Base-by-base conservation (phyloP, 1,140 invertebrate genomes). In the Pseudomyrmex dendroicus region DNA sequence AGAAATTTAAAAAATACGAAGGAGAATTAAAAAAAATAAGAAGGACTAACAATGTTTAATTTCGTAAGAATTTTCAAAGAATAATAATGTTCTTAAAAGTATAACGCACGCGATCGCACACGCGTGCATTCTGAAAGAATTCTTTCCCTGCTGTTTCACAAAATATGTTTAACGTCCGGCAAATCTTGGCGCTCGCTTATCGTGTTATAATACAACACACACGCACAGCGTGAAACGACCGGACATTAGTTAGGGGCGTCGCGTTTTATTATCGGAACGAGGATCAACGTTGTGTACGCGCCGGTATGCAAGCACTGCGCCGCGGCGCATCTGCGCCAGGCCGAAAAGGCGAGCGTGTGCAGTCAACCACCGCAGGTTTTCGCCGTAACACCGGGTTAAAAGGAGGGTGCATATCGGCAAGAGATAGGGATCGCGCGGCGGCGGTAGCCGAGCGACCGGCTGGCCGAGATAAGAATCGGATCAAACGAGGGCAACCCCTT, bases 251-350 rank as follows among this genome's bases (percentile, higher is more conserved):
- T 50, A 80, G 54, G 54, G 63, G 66, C 54, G 66, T 48, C 66
- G n/a, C 35, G 35, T 35, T 35, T 35, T 20, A 70, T 70, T 70
- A 70, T 77, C 74, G 76, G 20, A 35, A 35, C 54, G 12, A 72
- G 52, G 76, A 80, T 80, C 76, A 66, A 54, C 56, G n/a, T 57
- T 35, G 35, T 5, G 52, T 73, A 57, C 80, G 82, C 48, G 57
- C 46, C 64, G 84, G 76, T 77, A 89, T 86, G 78, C 73, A 88
- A 90, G 84, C 89, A 89, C 80, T 86, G 88, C 87, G 77, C 68
- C 63, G 46, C 74, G 59, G 62, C 63, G 70, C 88, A 90, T 89
- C 86, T 90, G 89, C 89, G 73, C 57, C 57, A n/a, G 13, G 70
- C 52, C 83, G 54, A 89, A 88, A 89, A 89, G 87, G 70, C 86